Base-by-base conservation (phyloP, 2,113 vertebrate genomes). In the Bubo bubo region DNA sequence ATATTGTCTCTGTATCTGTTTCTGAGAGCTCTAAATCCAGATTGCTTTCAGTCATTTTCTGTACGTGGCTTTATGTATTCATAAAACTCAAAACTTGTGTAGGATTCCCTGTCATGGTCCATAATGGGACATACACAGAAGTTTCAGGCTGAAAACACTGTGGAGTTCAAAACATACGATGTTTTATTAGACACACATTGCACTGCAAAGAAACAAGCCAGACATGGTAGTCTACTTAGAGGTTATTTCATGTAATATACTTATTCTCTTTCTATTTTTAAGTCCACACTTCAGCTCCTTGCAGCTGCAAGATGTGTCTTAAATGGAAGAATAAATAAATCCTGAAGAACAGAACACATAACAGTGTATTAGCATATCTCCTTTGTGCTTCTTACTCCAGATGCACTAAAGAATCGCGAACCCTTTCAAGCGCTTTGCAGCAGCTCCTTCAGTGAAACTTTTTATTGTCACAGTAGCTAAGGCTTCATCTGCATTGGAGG, bases 271-370 rank as follows among this genome's bases (percentile, higher is more conserved):
- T 81, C 79, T 72, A 64, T 79, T 93, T 90, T 95, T 27, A 95
- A 93, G 58, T 35, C 39, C 39, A 79, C 26, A 49, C 32, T 87
- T 94, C 77, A 75, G 22, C 49, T 91, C 53, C 60, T 87, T 3
- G 4, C 68, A 95, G 73, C 68, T 87, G 76, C 68, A 95, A 89
- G 49, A 43, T 81, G 18, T 55, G 20, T 52, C 64, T 80, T 88
- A 77, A 93, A 92, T 6, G 11, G 66, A 81, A 88, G 71, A 90
- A 85, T 85, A 87, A 92, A 90, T 90, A 92, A 72, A 93, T 68
- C 45, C 71, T 23, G 14, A 72, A 86, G 88, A 93, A 74, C 58
- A 86, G 76, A 84, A 73, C 83, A 81, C 27, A 24, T 59, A 83
- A 26, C 41, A 71, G 59, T 14, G 18, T 43, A 91, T 84, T 89